Conservation (phyloP, 2,113 vertebrate species). For the Chloebia gouldiae region DNA sequence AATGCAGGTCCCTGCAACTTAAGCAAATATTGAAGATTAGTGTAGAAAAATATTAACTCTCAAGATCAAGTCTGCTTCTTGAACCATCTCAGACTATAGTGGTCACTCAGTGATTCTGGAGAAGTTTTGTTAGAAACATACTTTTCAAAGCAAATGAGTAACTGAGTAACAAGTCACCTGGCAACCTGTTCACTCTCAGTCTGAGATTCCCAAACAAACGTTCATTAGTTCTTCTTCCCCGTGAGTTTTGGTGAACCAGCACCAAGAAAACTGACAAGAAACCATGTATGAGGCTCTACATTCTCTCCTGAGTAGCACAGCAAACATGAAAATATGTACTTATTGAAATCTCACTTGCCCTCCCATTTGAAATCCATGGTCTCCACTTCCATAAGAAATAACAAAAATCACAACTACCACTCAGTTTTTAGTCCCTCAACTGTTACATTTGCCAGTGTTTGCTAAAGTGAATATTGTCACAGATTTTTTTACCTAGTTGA, state of each 20-base stretch:
- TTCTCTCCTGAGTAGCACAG: not conserved
- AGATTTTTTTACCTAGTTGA: not conserved
- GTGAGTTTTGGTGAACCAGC: not conserved
- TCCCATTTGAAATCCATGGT: not conserved
- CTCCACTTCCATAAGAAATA: not conserved
- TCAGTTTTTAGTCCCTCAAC: not conserved
- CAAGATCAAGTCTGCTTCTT: not conserved
- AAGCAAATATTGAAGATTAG: not conserved
- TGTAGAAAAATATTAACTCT: not conserved
- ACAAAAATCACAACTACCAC: not conserved
- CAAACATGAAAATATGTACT: not conserved
- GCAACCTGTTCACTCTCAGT: not conserved
- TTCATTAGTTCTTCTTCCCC: not conserved
- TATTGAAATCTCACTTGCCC: not conserved
- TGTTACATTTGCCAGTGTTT: not conserved
- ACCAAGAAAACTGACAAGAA: not conserved
- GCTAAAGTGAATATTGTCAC: not conserved
- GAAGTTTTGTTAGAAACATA: not conserved
- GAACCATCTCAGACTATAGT: not conserved
- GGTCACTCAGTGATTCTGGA: not conserved
- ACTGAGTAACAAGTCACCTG: not conserved
- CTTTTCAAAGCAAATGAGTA: not conserved
- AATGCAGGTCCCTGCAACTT: accelerated
- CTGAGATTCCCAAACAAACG: not conserved
- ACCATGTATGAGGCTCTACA: not conserved